These are phyloP conservation scores for Protonemura montana DNA, from an alignment of 2,888 invertebrate genomes.

Conservation along the genomic window DNA sequence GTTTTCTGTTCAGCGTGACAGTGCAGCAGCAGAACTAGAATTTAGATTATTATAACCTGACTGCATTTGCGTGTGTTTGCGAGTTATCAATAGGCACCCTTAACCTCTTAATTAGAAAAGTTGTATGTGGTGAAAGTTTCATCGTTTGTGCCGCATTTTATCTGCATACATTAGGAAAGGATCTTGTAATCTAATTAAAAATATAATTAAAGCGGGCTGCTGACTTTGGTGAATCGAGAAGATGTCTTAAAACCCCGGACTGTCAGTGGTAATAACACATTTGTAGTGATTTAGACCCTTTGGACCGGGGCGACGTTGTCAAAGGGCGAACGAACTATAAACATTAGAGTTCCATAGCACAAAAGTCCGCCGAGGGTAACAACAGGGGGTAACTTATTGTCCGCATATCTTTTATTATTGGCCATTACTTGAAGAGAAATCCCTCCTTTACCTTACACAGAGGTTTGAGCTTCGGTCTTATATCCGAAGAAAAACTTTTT, in stretches of 20 bases:
- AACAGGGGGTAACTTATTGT: slow-evolving; percentile 38
- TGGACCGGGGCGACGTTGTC: background rate
- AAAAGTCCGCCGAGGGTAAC: slow-evolving; percentile 18
- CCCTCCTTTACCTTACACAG: background rate
- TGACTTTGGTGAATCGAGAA: background rate
- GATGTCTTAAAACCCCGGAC: background rate
- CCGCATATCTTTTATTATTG: slow-evolving; percentile 37
- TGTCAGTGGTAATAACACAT: slow-evolving; percentile 2
- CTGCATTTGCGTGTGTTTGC: slow-evolving; percentile 29
- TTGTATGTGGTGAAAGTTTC: background rate
- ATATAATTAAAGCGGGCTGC: slow-evolving; percentile 21
- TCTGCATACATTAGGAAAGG: slow-evolving; percentile 23
- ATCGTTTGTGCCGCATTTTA: slow-evolving; percentile 31
- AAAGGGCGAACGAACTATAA: slow-evolving; percentile 13
- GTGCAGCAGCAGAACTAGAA: slow-evolving; percentile 36
- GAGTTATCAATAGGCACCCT: slow-evolving; percentile 20
- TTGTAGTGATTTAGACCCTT: background rate
- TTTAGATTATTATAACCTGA: slow-evolving; percentile 18
- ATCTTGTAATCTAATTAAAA: slow-evolving; percentile 31
- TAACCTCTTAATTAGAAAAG: slow-evolving; percentile 21
- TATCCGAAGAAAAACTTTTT: slow-evolving; percentile 39
- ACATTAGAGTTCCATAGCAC: slow-evolving; percentile 20
- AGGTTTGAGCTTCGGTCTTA: slow-evolving; percentile 31
- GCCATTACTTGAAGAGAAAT: slow-evolving; percentile 31
- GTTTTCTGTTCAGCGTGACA: slow-evolving; percentile 36